Conservation (phyloP, 1,140 invertebrate species). For the Lucilia sericata region DNA sequence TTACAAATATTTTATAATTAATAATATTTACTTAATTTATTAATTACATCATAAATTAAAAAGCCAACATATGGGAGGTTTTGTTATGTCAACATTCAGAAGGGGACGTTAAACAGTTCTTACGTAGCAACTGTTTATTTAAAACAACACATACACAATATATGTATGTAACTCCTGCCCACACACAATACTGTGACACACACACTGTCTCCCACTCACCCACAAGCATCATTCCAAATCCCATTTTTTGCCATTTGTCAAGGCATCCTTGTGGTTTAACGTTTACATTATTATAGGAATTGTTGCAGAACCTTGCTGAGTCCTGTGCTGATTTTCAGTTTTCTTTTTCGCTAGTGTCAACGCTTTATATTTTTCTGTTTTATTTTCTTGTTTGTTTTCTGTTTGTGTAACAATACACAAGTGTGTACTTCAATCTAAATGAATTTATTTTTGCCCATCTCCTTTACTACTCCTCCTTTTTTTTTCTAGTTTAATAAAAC, state of each 20-base stretch:
- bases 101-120: not conserved
- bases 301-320: not conserved
- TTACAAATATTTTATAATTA: slow-evolving; percentile 9
- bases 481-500: not conserved
- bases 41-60: not conserved
- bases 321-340: not conserved
- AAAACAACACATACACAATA: not conserved
- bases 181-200: not conserved
- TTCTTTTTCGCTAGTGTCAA: not conserved
- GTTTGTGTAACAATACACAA: slow-evolving; percentile 2
- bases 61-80: not conserved
- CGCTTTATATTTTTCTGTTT: not conserved
- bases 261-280: not conserved
- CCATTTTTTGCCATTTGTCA: not conserved
- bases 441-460: not conserved
- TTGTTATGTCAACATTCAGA: not conserved
- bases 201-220: not conserved
- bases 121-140: not conserved
- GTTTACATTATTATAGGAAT: not conserved
- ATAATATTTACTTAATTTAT: slow-evolving; percentile 19
- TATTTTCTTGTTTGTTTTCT: not conserved
- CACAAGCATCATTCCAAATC: not conserved
- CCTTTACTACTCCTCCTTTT: not conserved
- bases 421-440: slow-evolving; percentile 19
- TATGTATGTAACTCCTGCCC: not conserved